A percentile compares a stretch with the other conserved stretches of the same genome.
Evolutionary conservation across 2,888 invertebrate genomes (phyloP).

Genomic region (Andrena minutula): DNA sequence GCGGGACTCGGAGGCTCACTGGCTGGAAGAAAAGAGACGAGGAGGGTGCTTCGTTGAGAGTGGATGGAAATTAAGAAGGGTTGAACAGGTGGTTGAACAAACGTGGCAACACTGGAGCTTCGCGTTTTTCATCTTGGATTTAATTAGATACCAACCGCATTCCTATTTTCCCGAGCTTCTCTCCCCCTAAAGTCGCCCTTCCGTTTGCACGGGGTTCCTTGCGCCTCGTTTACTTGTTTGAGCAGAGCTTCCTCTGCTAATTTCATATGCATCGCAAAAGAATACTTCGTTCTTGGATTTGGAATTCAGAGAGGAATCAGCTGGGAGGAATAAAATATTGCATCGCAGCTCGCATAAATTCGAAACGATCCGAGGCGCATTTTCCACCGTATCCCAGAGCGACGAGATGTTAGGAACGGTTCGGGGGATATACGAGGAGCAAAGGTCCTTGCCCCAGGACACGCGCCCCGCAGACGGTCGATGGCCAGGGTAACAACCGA

Average conservation of each 20-base stretch:
- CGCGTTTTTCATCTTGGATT: conserved; percentile 39
- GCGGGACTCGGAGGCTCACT: not conserved
- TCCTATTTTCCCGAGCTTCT: conserved; percentile 4
- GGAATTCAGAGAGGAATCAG: not conserved
- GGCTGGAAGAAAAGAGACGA: conserved; percentile 37
- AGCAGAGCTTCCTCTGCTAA: not conserved
- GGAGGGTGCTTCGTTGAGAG: conserved; percentile 41
- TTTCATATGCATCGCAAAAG: not conserved
- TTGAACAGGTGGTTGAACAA: conserved; percentile 69
- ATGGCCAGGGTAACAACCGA: conserved; percentile 81
- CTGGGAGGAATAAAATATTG: conserved; percentile 30
- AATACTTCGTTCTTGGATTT: not conserved
- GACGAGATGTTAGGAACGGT: conserved; percentile 53
- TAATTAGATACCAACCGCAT: conserved; percentile 42
- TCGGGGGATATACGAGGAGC: conserved; percentile 63
- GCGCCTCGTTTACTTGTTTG: not conserved
- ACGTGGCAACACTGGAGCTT: conserved; percentile 42
- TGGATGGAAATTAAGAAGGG: conserved; percentile 49
- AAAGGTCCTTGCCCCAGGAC: conserved; percentile 83
- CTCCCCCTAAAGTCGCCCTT: not conserved
- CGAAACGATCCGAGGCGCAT: conserved; percentile 23
- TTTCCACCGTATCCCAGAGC: conserved; percentile 30
- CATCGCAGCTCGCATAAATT: conserved; percentile 30
- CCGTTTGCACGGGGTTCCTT: not conserved
- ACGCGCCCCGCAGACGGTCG: conserved; percentile 80